Evolutionary conservation across 2,113 vertebrate species (phyloP).

Genomic region (Solea solea): DNA sequence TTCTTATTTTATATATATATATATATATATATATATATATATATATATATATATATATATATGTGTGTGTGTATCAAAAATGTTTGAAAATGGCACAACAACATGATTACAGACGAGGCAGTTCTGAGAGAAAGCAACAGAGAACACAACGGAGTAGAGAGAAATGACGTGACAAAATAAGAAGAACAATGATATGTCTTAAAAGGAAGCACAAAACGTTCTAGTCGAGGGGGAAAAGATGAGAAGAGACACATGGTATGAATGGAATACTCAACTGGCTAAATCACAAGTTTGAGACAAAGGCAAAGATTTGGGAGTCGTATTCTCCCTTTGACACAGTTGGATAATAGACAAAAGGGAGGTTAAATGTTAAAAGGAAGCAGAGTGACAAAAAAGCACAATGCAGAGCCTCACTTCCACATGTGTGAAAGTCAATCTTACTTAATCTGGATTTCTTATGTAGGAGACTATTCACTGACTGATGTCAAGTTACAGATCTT

Average conservation of each 20-base stretch:
- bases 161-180: slow-evolving; percentile 31
- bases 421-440: slow-evolving; percentile 20
- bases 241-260: background rate
- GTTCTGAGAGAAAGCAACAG: background rate
- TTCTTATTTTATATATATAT: no score
- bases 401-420: background rate
- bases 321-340: background rate
- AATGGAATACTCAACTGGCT: background rate
- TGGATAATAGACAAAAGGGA: background rate
- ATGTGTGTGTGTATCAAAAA: slow-evolving; percentile 32
- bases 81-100: slow-evolving; percentile 72
- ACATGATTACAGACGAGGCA: slow-evolving; percentile 53
- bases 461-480: background rate
- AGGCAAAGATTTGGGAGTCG: background rate
- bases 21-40: no score
- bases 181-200: slow-evolving; percentile 10
- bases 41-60: no score
- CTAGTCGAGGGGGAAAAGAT: no score
- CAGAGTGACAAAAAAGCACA: background rate
- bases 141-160: slow-evolving; percentile 15
- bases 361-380: slow-evolving; percentile 7
- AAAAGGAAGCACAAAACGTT: background rate
- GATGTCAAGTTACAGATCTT: background rate
- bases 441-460: slow-evolving; percentile 12
- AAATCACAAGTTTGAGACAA: background rate